Conservation (phyloP, 2,888 invertebrate genomes). For the Xestobium rufovillosum region DNA sequence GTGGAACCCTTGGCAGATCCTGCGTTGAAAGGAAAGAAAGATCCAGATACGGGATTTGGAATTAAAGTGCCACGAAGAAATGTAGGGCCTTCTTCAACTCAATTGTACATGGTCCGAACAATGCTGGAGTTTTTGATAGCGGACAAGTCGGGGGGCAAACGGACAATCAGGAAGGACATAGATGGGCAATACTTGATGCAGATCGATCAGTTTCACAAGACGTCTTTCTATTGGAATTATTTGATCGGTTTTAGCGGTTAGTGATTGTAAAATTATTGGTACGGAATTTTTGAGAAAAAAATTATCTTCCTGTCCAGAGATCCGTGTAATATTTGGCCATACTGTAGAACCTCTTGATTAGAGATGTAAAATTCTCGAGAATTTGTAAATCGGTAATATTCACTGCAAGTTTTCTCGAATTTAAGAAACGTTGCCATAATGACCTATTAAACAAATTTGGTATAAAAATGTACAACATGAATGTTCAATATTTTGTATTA, state of each 20-base stretch:
- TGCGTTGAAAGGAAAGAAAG: constrained; percentile 86
- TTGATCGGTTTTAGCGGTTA: constrained; percentile 83
- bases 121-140: constrained; percentile 97
- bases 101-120: constrained; percentile 98
- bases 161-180: constrained; percentile 91
- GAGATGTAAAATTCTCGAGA: too few relatives aligned
- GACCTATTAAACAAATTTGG: too few relatives aligned
- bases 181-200: constrained; percentile 88
- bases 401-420: too few relatives aligned
- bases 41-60: constrained; percentile 82
- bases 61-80: constrained; percentile 88
- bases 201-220: constrained; percentile 94
- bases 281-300: too few relatives aligned
- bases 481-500: too few relatives aligned
- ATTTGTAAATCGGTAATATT: too few relatives aligned
- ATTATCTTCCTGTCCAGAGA: too few relatives aligned
- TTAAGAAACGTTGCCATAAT: too few relatives aligned
- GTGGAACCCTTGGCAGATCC: constrained; percentile 90
- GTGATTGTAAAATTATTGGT: too few relatives aligned
- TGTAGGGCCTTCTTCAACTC: constrained; percentile 86
- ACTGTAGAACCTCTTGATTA: too few relatives aligned
- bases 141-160: constrained; percentile 93
- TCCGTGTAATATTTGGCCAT: too few relatives aligned
- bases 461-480: too few relatives aligned
- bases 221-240: constrained; percentile 95